A percentile compares a stretch with the other conserved stretches of the same genome.
phyloP scores from a whole-genome alignment of 2,113 vertebrate genomes.

The Petrocephalus microphthalmus region DNA sequence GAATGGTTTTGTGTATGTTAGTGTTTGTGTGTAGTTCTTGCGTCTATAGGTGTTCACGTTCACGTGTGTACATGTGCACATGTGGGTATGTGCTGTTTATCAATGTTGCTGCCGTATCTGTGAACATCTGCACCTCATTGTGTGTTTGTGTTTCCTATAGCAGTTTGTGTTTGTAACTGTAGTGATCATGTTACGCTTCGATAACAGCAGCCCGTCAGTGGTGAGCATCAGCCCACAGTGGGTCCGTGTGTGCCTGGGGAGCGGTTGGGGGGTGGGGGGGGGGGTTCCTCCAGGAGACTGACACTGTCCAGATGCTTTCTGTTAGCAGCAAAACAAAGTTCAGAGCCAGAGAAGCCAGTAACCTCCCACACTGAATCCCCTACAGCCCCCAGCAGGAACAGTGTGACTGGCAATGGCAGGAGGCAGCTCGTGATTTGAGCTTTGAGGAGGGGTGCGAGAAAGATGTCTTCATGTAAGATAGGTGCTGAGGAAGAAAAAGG shows the following conservation, averaged over 20 bases:
- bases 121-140: neutral
- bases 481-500: neutral
- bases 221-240: neutral
- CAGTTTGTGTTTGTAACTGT: neutral
- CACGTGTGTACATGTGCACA: neutral
- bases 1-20: neutral
- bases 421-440: neutral
- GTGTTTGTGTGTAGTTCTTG: neutral
- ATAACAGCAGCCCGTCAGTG: neutral
- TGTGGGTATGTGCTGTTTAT: neutral
- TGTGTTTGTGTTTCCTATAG: neutral
- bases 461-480: neutral
- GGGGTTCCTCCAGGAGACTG: neutral
- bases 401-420: neutral
- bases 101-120: neutral
- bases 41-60: neutral
- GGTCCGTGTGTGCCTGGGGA: neutral
- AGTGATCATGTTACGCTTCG: neutral
- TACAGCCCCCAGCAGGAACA: neutral
- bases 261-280: neutral
- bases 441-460: neutral
- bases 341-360: neutral
- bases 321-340: slow-evolving; percentile 4
- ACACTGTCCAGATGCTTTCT: neutral
- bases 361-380: neutral